Conservation (phyloP, 2,888 invertebrate species). For the Mythimna lalbum region DNA sequence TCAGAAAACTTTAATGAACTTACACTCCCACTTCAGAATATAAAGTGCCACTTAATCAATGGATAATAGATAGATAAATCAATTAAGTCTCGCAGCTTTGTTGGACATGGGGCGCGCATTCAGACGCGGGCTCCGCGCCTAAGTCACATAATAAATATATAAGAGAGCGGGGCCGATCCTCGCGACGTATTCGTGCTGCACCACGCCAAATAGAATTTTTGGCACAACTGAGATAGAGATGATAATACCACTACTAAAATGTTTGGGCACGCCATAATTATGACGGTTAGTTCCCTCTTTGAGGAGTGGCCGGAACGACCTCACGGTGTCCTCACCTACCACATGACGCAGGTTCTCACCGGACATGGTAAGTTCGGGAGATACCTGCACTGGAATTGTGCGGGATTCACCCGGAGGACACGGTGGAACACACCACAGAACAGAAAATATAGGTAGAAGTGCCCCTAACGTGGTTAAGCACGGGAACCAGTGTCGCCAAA, state of each 20-base stretch:
- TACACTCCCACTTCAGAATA: constrained; percentile 1
- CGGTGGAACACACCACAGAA: too few species aligned
- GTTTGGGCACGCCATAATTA: too few species aligned
- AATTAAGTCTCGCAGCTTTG: constrained; percentile 38
- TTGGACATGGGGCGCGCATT: constrained; percentile 24
- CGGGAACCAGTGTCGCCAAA: too few species aligned
- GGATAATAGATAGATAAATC: constrained; percentile 47
- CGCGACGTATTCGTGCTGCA: constrained; percentile 80
- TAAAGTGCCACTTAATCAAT: constrained; percentile 21
- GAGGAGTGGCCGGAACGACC: too few species aligned
- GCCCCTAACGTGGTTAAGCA: too few species aligned
- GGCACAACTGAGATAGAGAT: constrained; percentile 69
- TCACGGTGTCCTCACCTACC: too few species aligned
- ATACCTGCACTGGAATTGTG: too few species aligned
- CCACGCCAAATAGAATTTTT: constrained; percentile 85
- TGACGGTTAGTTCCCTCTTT: too few species aligned
- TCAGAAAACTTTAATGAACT: constrained; percentile 17
- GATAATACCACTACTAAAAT: constrained; percentile 52
- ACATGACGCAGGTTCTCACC: too few species aligned
- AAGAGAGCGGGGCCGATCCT: constrained; percentile 70
- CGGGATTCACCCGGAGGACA: too few species aligned
- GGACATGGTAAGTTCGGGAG: too few species aligned
- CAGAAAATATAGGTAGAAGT: too few species aligned
- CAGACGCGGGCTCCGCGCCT: constrained; percentile 40
- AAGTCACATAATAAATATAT: constrained; percentile 64